Conservation (phyloP, 1,140 invertebrate genomes). For the Macrobrachium rosenbergii region DNA sequence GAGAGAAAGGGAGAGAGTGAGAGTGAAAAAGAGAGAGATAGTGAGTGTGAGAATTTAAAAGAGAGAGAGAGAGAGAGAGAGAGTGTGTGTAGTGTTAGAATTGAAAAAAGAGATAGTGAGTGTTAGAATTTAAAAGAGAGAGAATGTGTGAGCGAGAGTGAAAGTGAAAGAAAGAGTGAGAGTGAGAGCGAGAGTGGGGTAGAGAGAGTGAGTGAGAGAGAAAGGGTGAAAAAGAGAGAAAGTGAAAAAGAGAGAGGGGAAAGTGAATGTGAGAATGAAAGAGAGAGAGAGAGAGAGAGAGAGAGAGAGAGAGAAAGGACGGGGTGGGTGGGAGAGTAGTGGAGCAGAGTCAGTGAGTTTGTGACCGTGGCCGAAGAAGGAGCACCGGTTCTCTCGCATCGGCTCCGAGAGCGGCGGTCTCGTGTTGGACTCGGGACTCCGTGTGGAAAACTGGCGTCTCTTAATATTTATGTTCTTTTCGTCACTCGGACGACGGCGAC, state of each 20-base stretch:
- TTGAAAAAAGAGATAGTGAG: too few relatives aligned
- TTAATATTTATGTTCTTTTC: not conserved
- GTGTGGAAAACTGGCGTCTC: slow-evolving; percentile 16
- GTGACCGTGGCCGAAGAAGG: slow-evolving; percentile 36
- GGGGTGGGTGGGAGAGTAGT: slow-evolving; percentile 20
- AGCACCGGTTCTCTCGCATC: not conserved
- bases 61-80: too few relatives aligned
- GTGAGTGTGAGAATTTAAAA: too few relatives aligned
- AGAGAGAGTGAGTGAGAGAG: not conserved
- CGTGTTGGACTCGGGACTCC: slow-evolving; percentile 17
- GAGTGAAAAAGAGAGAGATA: too few relatives aligned
- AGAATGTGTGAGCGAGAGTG: too few relatives aligned
- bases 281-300: not conserved
- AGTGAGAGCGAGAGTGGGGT: not conserved
- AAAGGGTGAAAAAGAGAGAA: not conserved
- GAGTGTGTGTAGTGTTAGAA: too few relatives aligned
- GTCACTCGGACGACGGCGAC: not conserved
- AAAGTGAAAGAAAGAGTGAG: not conserved
- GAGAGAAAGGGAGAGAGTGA: too few relatives aligned
- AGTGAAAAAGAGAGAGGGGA: not conserved
- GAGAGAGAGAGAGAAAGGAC: slow-evolving; percentile 19
- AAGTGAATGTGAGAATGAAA: slow-evolving; percentile 15
- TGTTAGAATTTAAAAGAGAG: too few relatives aligned
- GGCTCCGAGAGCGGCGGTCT: not conserved
- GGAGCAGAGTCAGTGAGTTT: slow-evolving; percentile 44